These are phyloP conservation scores for Cataglyphis cursor DNA, from an alignment of 2,888 invertebrate genomes.

Conservation along the genomic window DNA sequence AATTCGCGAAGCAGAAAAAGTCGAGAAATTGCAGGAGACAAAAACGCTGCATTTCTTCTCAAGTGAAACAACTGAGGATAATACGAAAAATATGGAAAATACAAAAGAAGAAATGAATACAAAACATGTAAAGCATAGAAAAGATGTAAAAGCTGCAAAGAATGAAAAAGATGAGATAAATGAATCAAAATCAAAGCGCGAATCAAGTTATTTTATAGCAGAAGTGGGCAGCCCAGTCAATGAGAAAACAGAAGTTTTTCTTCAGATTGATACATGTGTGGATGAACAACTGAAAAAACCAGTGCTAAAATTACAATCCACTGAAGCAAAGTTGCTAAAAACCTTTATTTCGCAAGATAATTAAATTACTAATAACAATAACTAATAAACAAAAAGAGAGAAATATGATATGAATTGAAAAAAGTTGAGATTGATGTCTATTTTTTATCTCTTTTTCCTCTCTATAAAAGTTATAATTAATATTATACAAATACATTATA, in stretches of 20 bases:
- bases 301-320: slow-evolving; percentile 30
- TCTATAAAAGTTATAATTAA: slow-evolving; percentile 3
- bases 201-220: slow-evolving; percentile 76
- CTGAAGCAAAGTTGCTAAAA: background rate
- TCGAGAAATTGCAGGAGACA: slow-evolving; percentile 39
- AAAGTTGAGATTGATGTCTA: background rate
- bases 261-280: slow-evolving; percentile 62
- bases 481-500: slow-evolving; percentile 20
- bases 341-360: slow-evolving; percentile 2
- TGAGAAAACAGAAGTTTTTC: slow-evolving; percentile 72
- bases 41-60: slow-evolving; percentile 62
- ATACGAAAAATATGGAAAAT: background rate
- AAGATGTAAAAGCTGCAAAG: background rate
- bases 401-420: background rate
- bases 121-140: background rate
- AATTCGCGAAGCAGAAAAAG: slow-evolving; percentile 81
- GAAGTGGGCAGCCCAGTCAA: slow-evolving; percentile 63
- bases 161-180: background rate
- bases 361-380: background rate
- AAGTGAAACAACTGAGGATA: background rate
- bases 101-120: background rate
- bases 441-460: background rate
- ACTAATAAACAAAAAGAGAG: background rate
- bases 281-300: slow-evolving; percentile 56
- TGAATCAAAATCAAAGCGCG: slow-evolving; percentile 13